Percentiles rank a stretch among this genome's conserved stretches.
Evolutionary conservation across 2,797 vertebrate species (phyloP).

Genomic region (Carduelis carduelis): DNA sequence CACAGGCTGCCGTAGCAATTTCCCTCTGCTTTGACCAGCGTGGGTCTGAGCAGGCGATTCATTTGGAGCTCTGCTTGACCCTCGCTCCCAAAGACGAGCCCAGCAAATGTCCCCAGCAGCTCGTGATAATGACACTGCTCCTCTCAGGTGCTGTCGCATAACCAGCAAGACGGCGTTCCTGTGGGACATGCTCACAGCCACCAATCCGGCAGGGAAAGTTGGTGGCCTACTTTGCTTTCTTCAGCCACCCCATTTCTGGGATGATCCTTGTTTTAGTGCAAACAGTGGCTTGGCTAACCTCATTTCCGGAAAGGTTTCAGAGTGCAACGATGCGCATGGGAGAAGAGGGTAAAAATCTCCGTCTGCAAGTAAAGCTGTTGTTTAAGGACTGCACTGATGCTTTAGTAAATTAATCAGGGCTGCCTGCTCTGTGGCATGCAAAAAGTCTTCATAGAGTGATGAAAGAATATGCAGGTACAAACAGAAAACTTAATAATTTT

Average conservation of each 20-base stretch:
- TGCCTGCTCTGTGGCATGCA: neutral
- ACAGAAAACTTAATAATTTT: neutral
- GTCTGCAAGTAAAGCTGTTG: neutral
- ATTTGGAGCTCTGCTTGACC: neutral
- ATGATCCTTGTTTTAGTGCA: neutral
- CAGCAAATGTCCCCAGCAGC: neutral
- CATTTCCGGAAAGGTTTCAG: neutral
- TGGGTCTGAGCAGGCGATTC: rapidly evolving
- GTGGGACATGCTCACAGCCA: neutral
- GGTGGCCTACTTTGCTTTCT: neutral
- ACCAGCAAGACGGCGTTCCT: neutral
- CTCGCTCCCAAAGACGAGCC: rapidly evolving
- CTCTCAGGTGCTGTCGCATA: rapidly evolving
- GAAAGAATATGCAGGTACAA: neutral
- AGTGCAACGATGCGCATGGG: rapidly evolving
- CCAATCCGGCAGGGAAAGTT: neutral
- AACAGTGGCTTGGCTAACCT: neutral
- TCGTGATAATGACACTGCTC: neutral
- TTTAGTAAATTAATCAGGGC: neutral
- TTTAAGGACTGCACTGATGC: neutral
- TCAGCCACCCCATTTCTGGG: neutral
- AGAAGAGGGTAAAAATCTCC: neutral
- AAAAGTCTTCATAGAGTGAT: neutral
- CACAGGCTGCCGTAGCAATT: neutral
- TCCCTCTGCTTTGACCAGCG: neutral